Evolutionary conservation across 2,888 invertebrate genomes (phyloP).

Genomic region (Gymnoscelis rufifasciata): DNA sequence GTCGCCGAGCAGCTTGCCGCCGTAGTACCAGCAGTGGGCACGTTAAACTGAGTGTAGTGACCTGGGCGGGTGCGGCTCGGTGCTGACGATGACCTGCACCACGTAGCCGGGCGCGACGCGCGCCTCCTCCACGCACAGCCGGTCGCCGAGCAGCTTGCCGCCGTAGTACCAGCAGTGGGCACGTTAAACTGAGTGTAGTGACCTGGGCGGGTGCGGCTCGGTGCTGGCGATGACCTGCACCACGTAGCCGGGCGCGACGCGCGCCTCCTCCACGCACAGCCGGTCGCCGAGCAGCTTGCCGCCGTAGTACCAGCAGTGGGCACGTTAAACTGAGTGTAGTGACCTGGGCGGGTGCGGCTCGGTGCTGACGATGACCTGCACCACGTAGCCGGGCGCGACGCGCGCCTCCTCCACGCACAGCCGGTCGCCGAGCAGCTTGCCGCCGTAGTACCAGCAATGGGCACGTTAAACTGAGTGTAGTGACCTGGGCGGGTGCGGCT

Average conservation of each 20-base stretch:
- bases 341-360: too few relatives aligned
- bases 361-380: too few relatives aligned
- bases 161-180: too few relatives aligned
- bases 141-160: conserved; percentile 18
- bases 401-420: conserved; percentile 89
- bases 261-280: conserved; percentile 88
- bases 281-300: conserved; percentile 18
- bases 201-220: too few relatives aligned
- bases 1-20: conserved; percentile 19
- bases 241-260: conserved; percentile 91
- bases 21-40: too few relatives aligned
- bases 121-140: conserved; percentile 86
- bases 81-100: too few relatives aligned
- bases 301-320: too few relatives aligned
- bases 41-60: too few relatives aligned
- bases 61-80: too few relatives aligned
- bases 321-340: neutral
- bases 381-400: conserved; percentile 89
- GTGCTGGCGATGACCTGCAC: too few relatives aligned
- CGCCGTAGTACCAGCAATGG: too few relatives aligned
- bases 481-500: conserved; percentile 74
- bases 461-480: too few relatives aligned
- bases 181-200: neutral
- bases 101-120: conserved; percentile 92
- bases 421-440: conserved; percentile 17